Evolutionary conservation across 1,140 invertebrate genomes (phyloP).

Genomic region (Meloidogyne chitwoodi): DNA sequence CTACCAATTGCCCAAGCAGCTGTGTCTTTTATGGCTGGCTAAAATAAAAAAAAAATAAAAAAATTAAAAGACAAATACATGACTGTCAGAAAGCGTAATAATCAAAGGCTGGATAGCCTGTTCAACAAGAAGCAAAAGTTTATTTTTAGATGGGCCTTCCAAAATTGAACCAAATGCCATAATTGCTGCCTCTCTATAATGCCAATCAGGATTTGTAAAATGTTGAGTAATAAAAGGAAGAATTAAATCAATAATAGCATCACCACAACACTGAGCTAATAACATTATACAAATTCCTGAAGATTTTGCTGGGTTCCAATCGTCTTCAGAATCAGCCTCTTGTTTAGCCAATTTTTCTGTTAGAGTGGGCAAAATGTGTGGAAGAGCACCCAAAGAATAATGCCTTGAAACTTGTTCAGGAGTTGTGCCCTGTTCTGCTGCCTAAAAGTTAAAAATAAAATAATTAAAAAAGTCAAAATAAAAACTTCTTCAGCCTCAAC

Average conservation of each 20-base stretch:
- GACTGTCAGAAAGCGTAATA: conserved; percentile 82
- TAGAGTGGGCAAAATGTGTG: conserved; percentile 87
- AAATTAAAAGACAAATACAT: conserved; percentile 58
- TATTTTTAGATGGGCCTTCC: conserved; percentile 80
- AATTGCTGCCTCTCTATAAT: conserved; percentile 88
- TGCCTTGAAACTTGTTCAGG: conserved; percentile 78
- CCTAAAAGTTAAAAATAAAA: conserved; percentile 61
- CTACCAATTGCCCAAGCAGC: conserved; percentile 95
- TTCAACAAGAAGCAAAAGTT: conserved; percentile 85
- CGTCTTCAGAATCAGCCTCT: conserved; percentile 78
- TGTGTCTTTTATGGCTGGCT: conserved; percentile 84
- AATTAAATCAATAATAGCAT: conserved; percentile 89
- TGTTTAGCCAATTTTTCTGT: conserved; percentile 81
- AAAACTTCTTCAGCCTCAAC: conserved; percentile 81
- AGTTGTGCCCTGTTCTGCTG: conserved; percentile 81
- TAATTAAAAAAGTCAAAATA: not conserved
- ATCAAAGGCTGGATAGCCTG: conserved; percentile 93
- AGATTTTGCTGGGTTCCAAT: conserved; percentile 99
- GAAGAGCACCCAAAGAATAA: conserved; percentile 92
- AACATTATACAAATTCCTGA: conserved; percentile 99
- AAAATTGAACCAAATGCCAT: conserved; percentile 97
- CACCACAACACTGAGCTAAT: conserved; percentile 90
- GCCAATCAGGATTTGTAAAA: conserved; percentile 88
- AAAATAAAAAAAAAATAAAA: conserved; percentile 21
- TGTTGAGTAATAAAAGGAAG: conserved; percentile 94